Base-by-base conservation (phyloP, 2,797 vertebrate species). In the Spondyliosoma cantharus region DNA sequence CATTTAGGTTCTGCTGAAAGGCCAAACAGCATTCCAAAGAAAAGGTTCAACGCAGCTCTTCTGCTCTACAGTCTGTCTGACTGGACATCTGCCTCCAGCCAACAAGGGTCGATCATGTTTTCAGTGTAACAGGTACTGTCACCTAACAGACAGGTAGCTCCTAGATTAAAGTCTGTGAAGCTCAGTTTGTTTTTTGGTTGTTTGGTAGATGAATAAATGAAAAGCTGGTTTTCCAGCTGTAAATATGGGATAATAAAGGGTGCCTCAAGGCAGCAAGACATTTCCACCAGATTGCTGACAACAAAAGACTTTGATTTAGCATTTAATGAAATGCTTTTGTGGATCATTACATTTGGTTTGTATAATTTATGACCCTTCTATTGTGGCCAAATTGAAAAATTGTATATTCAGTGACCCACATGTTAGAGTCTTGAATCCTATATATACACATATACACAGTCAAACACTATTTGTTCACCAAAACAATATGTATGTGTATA, bases 21-120 rank as follows among this genome's bases (percentile, higher is more conserved):
- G 98, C 49, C 98, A 99, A 93, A 99, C 98, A 0, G 98, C 98
- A 2, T 99, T 98, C 93, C 98, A 99, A 90, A 96, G 97, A 87
- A 99, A 99, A 94, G 98, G 98, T 49, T 99, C 98, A 1, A 97
- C 97, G 14, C 98, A 99, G 93, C 97, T 99, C 32, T 99, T 99
- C 95, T 99, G 98, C 93, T 99, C 98, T 81, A 99, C 98, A 3
- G 93, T 98, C 87, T 99, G 98, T 94, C 96, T 99, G 88, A 99
- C 97, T 46, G 97, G 97, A 16, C 94, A 94, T 85, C 93, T 97
- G 90, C 97, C 97, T 80, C 88, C 93, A 5, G 93, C 95, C 80
- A 91, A 76, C 68, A 95, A 96, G 88, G 96, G 93, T 92, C 96
- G 96, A 91, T 94, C 89, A 79, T 99, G 98, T 90, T 96, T 95